Evolutionary conservation across 2,797 vertebrate genomes (phyloP), one percentile per base, ranked within the genome.

Genomic region (Microctenopoma stevenorrisi): DNA sequence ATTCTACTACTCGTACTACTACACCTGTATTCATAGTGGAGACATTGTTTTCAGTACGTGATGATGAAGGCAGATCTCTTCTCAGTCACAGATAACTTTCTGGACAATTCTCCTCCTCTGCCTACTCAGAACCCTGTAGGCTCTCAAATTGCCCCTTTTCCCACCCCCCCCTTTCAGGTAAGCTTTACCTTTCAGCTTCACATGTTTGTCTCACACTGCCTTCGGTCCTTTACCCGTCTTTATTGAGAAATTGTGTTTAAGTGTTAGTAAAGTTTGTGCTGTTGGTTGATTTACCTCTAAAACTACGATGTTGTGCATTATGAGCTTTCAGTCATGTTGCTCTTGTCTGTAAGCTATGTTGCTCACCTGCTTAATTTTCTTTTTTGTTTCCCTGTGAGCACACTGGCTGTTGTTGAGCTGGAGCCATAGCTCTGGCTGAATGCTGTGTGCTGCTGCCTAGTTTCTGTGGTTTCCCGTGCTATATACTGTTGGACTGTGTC

Each of bases 101-200:
- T 75, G 64, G 94, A 95, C 79, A 84, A 72, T 42, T 91, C 94
- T 68, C 96, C 96, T 0, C 94, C 96, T 49, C 94, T 96, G 33
- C 96, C 97, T 53, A 61, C 82, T 68, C 95, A 95, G 90, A 96
- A 94, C 63, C 94, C 97, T 28, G 89, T 97, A 33, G 95, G 97
- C 56, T 92, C 22, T 22, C 22, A 22, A 22, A 22, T 22, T 22
- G 22, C 22, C 22, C 22, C 22, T 22, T 22, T 28, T 2, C 56
- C 68, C 4, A 15, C 7, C 16, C 18, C 70, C 11, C 64, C 79
- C 14, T 22, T 58, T 9, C 84, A 85, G 85, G 88, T 90, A 53
- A 51, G 26, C 49, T 5, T 22, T 44, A 4, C n/a, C 28, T 42
- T 8, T 37, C 8, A 37, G 8, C 37, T 37, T 37, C 37, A 37